Conservation (phyloP, 1,140 invertebrate genomes). For the Carposina sasakii region DNA sequence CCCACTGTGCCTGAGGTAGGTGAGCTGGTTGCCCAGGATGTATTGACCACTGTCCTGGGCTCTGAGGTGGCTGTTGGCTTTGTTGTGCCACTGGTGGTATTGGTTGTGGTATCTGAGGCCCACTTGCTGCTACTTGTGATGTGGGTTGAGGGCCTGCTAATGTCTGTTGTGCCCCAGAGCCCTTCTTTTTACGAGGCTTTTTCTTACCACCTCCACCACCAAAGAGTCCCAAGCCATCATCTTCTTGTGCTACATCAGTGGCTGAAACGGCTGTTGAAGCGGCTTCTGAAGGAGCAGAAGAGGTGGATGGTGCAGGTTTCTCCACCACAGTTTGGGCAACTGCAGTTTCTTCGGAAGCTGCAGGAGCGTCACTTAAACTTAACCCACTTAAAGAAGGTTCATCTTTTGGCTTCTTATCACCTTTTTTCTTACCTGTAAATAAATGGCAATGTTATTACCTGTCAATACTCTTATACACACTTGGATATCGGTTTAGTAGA, state of each 20-base stretch:
- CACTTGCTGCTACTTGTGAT: neutral
- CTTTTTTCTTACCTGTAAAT: conserved; percentile 41
- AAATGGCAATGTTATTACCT: neutral
- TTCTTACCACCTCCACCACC: conserved; percentile 23
- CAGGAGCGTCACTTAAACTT: neutral
- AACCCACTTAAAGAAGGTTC: neutral
- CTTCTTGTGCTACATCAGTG: conserved; percentile 1
- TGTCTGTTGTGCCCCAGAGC: too few relatives aligned
- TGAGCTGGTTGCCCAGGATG: neutral
- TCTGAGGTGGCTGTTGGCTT: neutral
- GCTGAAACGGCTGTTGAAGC: neutral
- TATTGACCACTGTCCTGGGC: neutral
- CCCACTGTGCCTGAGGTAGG: neutral
- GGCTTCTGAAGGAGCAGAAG: conserved; percentile 5
- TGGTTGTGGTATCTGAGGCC: neutral
- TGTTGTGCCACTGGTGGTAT: neutral
- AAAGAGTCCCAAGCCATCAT: conserved; percentile 27
- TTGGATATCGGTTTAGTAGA: too few relatives aligned
- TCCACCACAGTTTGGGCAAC: too few relatives aligned
- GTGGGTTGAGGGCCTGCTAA: neutral
- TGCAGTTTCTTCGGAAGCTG: neutral
- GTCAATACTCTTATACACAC: too few relatives aligned
- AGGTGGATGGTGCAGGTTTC: too few relatives aligned
- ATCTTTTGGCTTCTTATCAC: conserved; percentile 22
- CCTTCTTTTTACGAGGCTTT: conserved; percentile 37